These are phyloP conservation scores for Mylabris phalerata DNA, from an alignment of 1,140 invertebrate species.

Conservation along the genomic window DNA sequence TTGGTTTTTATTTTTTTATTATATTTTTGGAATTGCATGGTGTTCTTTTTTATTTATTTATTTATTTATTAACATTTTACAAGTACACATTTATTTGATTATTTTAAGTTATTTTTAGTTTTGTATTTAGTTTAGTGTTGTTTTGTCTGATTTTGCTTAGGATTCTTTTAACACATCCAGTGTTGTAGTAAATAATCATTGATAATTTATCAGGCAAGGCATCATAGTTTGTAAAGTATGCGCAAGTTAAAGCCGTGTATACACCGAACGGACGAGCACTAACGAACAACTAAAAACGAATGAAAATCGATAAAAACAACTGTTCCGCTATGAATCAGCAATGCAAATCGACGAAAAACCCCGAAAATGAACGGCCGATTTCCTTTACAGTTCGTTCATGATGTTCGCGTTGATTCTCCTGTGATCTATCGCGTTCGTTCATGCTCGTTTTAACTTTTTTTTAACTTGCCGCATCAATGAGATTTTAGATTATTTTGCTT, in stretches of 20 bases:
- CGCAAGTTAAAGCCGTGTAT: background rate
- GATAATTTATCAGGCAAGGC: background rate
- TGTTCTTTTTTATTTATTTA: conserved; percentile 1
- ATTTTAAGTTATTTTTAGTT: background rate
- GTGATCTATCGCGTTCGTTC: too few relatives aligned
- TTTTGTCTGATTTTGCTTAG: conserved; percentile 1
- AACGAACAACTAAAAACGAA: too few relatives aligned
- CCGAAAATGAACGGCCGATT: too few relatives aligned
- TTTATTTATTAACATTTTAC: conserved; percentile 9
- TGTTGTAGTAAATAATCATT: background rate
- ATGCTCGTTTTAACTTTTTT: background rate
- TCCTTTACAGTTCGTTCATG: too few relatives aligned
- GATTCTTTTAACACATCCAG: background rate
- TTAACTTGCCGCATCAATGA: background rate
- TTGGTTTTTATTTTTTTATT: conserved; percentile 5
- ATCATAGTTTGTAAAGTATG: background rate
- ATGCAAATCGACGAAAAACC: too few relatives aligned
- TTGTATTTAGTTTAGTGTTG: too few relatives aligned
- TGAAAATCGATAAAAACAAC: too few relatives aligned
- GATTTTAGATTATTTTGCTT: conserved; percentile 27
- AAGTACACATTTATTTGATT: conserved; percentile 8
- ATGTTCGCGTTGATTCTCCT: too few relatives aligned
- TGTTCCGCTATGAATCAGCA: too few relatives aligned
- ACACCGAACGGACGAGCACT: background rate
- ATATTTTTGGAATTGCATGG: background rate